Evolutionary conservation across 2,113 vertebrate species (phyloP).

Genomic region (Carassius carassius): DNA sequence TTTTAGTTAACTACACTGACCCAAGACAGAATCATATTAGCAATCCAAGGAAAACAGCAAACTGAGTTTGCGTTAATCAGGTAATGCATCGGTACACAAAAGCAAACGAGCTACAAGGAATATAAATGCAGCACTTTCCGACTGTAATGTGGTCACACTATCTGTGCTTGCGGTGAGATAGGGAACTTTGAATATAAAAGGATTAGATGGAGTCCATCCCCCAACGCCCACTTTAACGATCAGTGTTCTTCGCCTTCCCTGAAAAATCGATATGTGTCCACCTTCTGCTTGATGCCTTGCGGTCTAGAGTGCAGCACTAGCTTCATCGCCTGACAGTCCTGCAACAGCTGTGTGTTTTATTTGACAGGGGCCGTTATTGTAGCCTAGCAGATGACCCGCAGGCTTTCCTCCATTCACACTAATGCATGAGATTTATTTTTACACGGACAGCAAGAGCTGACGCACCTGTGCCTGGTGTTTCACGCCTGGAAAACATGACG

Average conservation of each 20-base stretch:
- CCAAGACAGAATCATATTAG: background rate
- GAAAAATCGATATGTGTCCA: slow-evolving; percentile 39
- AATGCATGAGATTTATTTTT: slow-evolving; percentile 21
- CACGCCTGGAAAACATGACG: background rate
- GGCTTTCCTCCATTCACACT: slow-evolving; percentile 4
- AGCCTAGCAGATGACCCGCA: background rate
- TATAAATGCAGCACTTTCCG: background rate
- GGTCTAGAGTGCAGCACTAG: slow-evolving; percentile 1
- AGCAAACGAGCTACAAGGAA: background rate
- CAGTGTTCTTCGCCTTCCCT: slow-evolving; percentile 4
- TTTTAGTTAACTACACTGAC: background rate
- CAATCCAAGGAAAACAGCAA: background rate
- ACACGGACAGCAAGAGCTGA: slow-evolving; percentile 50
- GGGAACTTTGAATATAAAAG: slow-evolving; percentile 23
- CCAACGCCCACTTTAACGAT: slow-evolving; percentile 35
- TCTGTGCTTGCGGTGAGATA: background rate
- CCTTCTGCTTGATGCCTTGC: slow-evolving; percentile 14
- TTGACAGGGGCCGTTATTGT: slow-evolving; percentile 25
- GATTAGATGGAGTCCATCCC: slow-evolving; percentile 28
- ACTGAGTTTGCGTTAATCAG: background rate
- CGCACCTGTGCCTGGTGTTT: background rate
- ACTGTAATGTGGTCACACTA: background rate
- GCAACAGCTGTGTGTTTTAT: background rate
- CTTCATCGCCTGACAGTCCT: slow-evolving; percentile 10
- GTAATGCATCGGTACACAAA: background rate